Evolutionary conservation across 1,140 invertebrate species (phyloP).

Genomic region (Caenorhabditis latens): DNA sequence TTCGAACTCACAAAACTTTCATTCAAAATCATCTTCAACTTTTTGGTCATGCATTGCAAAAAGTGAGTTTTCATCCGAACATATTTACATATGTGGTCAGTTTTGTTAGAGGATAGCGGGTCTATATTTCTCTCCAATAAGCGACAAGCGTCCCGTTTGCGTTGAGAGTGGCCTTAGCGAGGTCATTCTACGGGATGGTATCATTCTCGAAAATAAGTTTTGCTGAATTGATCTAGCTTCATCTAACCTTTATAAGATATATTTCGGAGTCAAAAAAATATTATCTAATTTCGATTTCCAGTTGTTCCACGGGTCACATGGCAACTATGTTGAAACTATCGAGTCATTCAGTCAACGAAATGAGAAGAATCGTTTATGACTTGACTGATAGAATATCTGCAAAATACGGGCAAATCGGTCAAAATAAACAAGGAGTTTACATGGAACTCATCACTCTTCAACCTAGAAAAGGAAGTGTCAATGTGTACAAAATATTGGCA

Average conservation of each 20-base stretch:
- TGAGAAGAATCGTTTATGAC: neutral
- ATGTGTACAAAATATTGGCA: neutral
- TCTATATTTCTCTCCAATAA: too few relatives aligned
- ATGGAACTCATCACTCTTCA: neutral
- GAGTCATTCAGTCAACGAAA: neutral
- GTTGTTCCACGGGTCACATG: neutral
- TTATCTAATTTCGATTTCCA: neutral
- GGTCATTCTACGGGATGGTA: too few relatives aligned
- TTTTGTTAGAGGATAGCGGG: too few relatives aligned
- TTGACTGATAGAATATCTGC: constrained; percentile 6
- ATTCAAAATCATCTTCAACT: constrained; percentile 18
- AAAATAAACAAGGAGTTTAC: neutral
- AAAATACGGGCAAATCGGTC: neutral
- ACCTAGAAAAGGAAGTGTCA: neutral
- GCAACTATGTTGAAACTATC: neutral
- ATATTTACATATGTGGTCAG: too few relatives aligned
- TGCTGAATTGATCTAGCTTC: too few relatives aligned
- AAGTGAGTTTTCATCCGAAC: neutral
- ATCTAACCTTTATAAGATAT: too few relatives aligned
- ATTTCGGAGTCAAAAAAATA: neutral
- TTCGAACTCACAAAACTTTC: constrained; percentile 21
- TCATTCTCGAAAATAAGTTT: too few relatives aligned
- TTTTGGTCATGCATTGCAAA: constrained; percentile 34
- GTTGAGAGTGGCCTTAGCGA: too few relatives aligned
- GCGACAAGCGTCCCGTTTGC: too few relatives aligned